phyloP scores from a whole-genome alignment of 2,113 vertebrate genomes.

The Spea bombifrons region DNA sequence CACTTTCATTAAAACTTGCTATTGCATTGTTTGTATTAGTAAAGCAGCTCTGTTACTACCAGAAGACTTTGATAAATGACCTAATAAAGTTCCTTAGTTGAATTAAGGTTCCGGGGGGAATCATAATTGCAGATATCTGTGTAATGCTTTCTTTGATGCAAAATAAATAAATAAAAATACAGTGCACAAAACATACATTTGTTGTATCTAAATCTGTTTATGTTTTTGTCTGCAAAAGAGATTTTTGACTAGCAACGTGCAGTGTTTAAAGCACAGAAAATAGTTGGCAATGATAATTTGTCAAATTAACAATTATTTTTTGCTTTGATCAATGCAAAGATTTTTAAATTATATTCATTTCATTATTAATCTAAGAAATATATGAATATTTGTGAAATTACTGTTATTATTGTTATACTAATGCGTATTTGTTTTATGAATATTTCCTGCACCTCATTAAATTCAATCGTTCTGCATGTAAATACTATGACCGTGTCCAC shows the following conservation, averaged over 20 bases:
- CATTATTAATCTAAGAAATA: no score
- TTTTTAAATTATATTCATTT: not conserved
- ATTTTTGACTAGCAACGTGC: not conserved
- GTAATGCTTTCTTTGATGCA: constrained; percentile 10
- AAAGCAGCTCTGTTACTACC: constrained; percentile 19
- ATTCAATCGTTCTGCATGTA: constrained; percentile 12
- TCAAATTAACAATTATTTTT: not conserved
- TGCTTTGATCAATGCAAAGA: not conserved
- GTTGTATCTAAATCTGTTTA: constrained; percentile 2
- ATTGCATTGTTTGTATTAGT: constrained; percentile 30
- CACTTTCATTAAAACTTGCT: not conserved
- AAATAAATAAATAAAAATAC: constrained; percentile 19
- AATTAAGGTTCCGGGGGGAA: constrained; percentile 38
- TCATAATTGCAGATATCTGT: constrained; percentile 42
- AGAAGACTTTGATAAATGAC: constrained; percentile 44
- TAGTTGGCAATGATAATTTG: not conserved
- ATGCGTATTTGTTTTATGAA: constrained; percentile 4
- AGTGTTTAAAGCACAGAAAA: not conserved
- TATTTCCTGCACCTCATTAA: constrained; percentile 15
- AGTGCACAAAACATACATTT: not conserved
- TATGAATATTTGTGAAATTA: not conserved
- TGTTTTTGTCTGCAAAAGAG: not conserved
- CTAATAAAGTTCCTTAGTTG: constrained; percentile 39
- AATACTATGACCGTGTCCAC: constrained; percentile 10
- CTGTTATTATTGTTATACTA: constrained; percentile 2